Evolutionary conservation across 2,113 vertebrate genomes (phyloP), one percentile per base, ranked within the genome.

Genomic region (Hydrochoerus hydrochaeris): DNA sequence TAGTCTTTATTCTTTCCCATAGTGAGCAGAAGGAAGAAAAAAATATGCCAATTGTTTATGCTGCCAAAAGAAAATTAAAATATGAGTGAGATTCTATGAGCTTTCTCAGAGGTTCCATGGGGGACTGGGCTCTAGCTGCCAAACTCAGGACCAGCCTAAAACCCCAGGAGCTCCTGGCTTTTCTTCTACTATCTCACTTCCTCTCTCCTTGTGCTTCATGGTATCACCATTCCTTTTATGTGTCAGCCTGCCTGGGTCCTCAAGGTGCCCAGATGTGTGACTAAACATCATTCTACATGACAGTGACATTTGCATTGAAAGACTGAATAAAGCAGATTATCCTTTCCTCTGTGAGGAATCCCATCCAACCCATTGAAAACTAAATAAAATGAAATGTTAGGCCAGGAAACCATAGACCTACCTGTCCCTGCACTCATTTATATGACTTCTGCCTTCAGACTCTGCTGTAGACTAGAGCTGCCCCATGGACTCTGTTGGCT

Each of bases 1-100:
- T 16, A 38, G 3, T 26, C 3, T 7, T 58, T 19, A 0, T 10
- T 44, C 49, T 30, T 26, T 71, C 19, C 12, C 52, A 1, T 7
- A 35, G 3, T 77, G 20, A 24, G 20, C 24, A 75, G 60, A 85
- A 24, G 8, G 19, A 8, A 41, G 38, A 12, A 82, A 49, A 60
- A 63, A 85, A 54, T 46, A 7, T 0, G 3, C 4, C 52, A 82
- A 49, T 4, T 46, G 58, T 32, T 44, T 5, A 12, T 62, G 19
- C 28, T 57, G 69, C 75, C 44, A 8, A 65, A 75, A 44, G 5
- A 89, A 38, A 78, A 49, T 58, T 75, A n/a, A 54, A 77, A 44
- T 63, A 9, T 73, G 52, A 82, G n/a, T 4, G 2, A 49, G 5
- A 3, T 58, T 95, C 38, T 77, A 26, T 0, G 41, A 49, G 84